Base-by-base conservation (phyloP, 2,888 invertebrate species). In the Alitta virens region DNA sequence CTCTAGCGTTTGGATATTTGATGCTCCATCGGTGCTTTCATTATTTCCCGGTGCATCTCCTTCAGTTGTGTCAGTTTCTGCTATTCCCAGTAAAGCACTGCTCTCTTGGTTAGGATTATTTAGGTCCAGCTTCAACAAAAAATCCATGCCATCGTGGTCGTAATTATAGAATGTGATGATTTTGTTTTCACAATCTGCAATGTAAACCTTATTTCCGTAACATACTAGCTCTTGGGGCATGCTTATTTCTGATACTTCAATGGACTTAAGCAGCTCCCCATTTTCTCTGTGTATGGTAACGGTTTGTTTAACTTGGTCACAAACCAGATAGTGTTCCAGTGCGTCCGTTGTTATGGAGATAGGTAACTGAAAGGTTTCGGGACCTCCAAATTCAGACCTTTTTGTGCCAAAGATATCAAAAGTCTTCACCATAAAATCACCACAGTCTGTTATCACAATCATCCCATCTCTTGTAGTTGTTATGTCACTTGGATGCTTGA, bases 391-490 rank as follows among this genome's bases (percentile, higher is more conserved):
- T 21, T 18, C 21, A 18, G n/a, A 12, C 5, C 40, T 50, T 42
- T 55, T n/a, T 16, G 56, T 53, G 7, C 68, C 68, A 38, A 56
- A 62, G 2, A 24, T 18, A 55, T 66, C 66, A 54, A 61, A 68
- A 16, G 65, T 50, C 27, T 63, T 62, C 25, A 68, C 61, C 23
- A 25, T 23, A 2, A 25, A 51, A 24, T 42, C 27, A 1, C 62
- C 66, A 40, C 58, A 60, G 55, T 68, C 68, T 9, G 68, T 52
- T 24, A 68, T 46, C 23, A 66, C 68, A 14, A 68, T 62, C n/a
- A 60, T 62, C 14, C 64, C 66, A 26, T 67, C 65, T 1, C 60
- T 38, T 1, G 64, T 67, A 2, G 64, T 49, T 7, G 53, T 56
- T 2, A 68, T 2, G 57, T 68, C 68, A 43, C 63, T 63, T 1